Evolutionary conservation across 1,140 invertebrate genomes (phyloP).

Genomic region (Musca domestica): DNA sequence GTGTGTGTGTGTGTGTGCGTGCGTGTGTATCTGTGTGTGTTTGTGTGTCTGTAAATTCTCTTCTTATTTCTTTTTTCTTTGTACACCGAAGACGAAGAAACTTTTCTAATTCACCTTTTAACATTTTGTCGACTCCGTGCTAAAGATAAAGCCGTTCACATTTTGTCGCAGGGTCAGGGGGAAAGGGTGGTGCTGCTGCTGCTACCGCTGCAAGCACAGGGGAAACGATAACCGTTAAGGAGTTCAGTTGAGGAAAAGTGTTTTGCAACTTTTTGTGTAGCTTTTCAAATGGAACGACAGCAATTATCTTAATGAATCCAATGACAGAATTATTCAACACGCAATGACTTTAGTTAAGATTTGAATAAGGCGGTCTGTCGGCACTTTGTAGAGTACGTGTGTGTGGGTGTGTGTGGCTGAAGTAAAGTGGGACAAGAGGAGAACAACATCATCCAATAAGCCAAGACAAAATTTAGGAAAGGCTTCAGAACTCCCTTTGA

Average conservation of each 20-base stretch:
- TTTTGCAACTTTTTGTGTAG: slow-evolving; percentile 1
- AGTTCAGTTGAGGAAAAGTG: not conserved
- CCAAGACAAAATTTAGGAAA: too few relatives aligned
- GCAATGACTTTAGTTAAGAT: slow-evolving; percentile 7
- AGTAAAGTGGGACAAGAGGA: too few relatives aligned
- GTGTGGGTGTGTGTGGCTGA: too few relatives aligned
- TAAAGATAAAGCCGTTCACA: too few relatives aligned
- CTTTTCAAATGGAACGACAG: slow-evolving; percentile 4
- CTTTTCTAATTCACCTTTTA: slow-evolving; percentile 4
- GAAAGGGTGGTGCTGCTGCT: too few relatives aligned
- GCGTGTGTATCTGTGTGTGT: too few relatives aligned
- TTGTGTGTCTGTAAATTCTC: too few relatives aligned
- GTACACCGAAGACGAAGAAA: not conserved
- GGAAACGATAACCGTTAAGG: not conserved
- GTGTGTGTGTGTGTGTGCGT: too few relatives aligned
- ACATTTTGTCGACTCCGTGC: not conserved
- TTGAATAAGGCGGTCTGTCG: not conserved
- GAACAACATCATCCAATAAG: too few relatives aligned
- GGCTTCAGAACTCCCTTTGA: too few relatives aligned
- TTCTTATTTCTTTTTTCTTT: not conserved
- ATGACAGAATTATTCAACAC: slow-evolving; percentile 21
- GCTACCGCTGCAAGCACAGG: not conserved
- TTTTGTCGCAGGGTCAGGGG: too few relatives aligned
- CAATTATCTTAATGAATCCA: slow-evolving; percentile 22
- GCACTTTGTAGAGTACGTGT: slow-evolving; percentile 2